Evolutionary conservation across 2,113 vertebrate species (phyloP), one percentile per base, ranked within the genome.

Genomic region (Oreochromis aureus): DNA sequence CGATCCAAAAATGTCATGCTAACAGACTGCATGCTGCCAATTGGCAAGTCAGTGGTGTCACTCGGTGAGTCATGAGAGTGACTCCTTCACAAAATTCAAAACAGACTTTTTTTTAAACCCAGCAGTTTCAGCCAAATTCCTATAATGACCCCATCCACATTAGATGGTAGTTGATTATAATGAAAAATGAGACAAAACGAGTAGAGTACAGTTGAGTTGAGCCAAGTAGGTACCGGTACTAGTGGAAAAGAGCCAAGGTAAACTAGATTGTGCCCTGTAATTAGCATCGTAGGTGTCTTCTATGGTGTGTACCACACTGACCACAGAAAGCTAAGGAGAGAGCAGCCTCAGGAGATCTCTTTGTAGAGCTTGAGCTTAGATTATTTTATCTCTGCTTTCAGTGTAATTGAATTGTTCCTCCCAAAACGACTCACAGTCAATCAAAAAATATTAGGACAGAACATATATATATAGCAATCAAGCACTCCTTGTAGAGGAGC

Each of bases 381-480:
- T 78, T 27, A 24, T 48, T 32, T 51, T 76, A 32, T 76, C 10
- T 19, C 16, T 76, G 44, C 41, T 48, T 76, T 76, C 9, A 27
- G 0, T 48, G 41, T 48, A 9, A 76, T 30, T 7, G 24, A 76
- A 48, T 30, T 48, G 24, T 3, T 27, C 24, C 24, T 24, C 4
- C 39, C 0, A 27, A 27, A 71, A 24, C 27, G 8, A 0, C 46
- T 44, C 2, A 0, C 39, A 80, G 22, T 39, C 36, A 55, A n/a
- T 6, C 16, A 36, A 8, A 34, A 27, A 84, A 56, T 80, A 8
- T 22, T 80, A 36, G 53, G 32, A 80, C 51, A 80, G 32, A 54
- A 48, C 59, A 63, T 36, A 2, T 76, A 2, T 76, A 76, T 48
- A 48, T 22, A 76, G 22, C 6, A 46, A 11, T 63, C 59, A 63